Conservation (phyloP, 2,797 vertebrate species). For the Rhadinocentrus ornatus region DNA sequence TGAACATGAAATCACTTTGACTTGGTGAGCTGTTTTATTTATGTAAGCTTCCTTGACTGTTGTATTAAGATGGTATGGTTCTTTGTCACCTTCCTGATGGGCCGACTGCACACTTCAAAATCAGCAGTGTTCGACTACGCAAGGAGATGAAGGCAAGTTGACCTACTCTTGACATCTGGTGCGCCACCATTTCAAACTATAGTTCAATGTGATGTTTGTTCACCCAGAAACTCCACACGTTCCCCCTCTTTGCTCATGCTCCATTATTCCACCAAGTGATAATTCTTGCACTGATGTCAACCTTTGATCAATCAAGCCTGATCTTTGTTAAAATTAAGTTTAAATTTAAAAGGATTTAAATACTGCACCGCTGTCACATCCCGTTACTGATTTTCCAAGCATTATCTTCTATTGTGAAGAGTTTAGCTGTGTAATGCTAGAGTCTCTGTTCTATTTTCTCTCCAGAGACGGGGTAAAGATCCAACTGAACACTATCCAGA, state of each 20-base stretch:
- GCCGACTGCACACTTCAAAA: slow-evolving; percentile 96
- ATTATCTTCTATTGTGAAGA: background rate
- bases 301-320: background rate
- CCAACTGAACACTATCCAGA: slow-evolving; percentile 93
- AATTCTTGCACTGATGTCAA: background rate
- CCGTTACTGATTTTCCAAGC: too few relatives aligned
- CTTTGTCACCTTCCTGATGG: slow-evolving; percentile 96
- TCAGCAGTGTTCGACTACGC: slow-evolving; percentile 94
- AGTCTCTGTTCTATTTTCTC: background rate
- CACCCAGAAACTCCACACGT: background rate
- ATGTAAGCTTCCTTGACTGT: slow-evolving; percentile 53
- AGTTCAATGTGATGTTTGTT: background rate
- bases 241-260: too few relatives aligned
- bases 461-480: slow-evolving; percentile 90
- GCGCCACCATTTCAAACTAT: background rate
- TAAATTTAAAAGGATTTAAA: background rate
- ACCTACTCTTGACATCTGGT: background rate
- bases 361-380: too few relatives aligned
- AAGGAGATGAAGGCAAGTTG: slow-evolving; percentile 93
- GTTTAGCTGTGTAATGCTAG: too few relatives aligned
- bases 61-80: slow-evolving; percentile 90
- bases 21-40: background rate
- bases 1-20: background rate
- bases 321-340: background rate
- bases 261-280: too few relatives aligned